Evolutionary conservation across 2,797 vertebrate genomes (phyloP), one percentile per base, ranked within the genome.

Genomic region (Ispidina picta): DNA sequence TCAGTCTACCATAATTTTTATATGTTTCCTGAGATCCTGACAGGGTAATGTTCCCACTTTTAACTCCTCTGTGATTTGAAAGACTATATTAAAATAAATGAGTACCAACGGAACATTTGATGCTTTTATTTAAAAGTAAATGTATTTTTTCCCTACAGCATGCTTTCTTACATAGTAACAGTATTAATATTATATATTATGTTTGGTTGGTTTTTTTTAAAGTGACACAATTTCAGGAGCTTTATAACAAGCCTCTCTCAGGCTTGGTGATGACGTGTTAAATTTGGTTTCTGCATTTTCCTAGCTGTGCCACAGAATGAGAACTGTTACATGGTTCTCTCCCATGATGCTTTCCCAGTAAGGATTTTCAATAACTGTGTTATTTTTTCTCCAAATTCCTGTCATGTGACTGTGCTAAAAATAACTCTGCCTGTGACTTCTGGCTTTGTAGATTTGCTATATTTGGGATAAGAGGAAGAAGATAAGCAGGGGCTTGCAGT

Each of bases 321-420:
- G 66, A 86, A 51, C 44, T 75, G 70, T 41, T 87, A 62, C 12
- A 58, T 3, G 10, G 8, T 85, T 89, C 59, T 89, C 41, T 91
- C 72, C 69, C 75, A 72, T 80, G 84, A 90, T 90, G 48, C 82
- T 72, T 87, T 87, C 62, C 59, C 82, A 89, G 73, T 74, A 83
- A 76, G 31, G 72, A 72, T 89, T 59, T 90, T 96, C 90, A 89
- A 93, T 91, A 95, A 75, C 76, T 20, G 72, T 68, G 62, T 81
- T 89, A 87, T 92, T 90, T 96, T 89, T 83, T 31, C 83, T 89
- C 15, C 49, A 63, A 85, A 89, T 77, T 94, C 75, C 28, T 80
- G 76, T 83, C 92, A 94, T 6, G 31, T 95, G 92, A 95, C 59
- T 83, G 31, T 14, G 15, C 46, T 92, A 92, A 93, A 94, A 95